phyloP scores from a whole-genome alignment of 2,888 invertebrate genomes.

The Cantharis rustica region DNA sequence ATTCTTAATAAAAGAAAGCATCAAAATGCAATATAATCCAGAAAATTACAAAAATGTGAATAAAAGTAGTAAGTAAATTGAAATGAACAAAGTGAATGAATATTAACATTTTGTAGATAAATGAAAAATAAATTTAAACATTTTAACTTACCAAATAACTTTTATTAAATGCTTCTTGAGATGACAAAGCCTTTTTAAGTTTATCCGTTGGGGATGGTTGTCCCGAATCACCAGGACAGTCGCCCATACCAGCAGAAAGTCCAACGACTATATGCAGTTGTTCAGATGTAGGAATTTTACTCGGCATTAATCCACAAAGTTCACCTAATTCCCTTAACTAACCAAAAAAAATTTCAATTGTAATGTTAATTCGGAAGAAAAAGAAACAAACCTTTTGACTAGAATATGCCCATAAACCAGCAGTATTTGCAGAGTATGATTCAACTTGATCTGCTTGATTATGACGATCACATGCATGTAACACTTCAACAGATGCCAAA shows the following conservation, averaged over 20 bases:
- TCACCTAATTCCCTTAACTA: constrained; percentile 84
- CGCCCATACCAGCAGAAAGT: constrained; percentile 89
- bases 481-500: constrained; percentile 83
- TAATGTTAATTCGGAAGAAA: background rate
- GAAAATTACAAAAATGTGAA: too few species aligned
- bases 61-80: too few species aligned
- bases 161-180: constrained; percentile 85
- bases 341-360: background rate
- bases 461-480: constrained; percentile 77
- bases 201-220: constrained; percentile 74
- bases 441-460: constrained; percentile 70
- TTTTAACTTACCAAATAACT: constrained; percentile 72
- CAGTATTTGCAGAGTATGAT: constrained; percentile 83
- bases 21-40: too few species aligned
- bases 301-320: constrained; percentile 89
- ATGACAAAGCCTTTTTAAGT: constrained; percentile 87
- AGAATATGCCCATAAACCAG: constrained; percentile 85
- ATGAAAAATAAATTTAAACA: background rate
- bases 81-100: too few species aligned
- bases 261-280: constrained; percentile 90
- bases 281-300: constrained; percentile 77
- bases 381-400: constrained; percentile 59
- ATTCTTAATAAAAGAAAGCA: too few species aligned
- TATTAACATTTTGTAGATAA: too few species aligned
- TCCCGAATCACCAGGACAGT: constrained; percentile 62